Conservation (phyloP, 2,797 vertebrate species). For the Dromococcyx pavoninus region DNA sequence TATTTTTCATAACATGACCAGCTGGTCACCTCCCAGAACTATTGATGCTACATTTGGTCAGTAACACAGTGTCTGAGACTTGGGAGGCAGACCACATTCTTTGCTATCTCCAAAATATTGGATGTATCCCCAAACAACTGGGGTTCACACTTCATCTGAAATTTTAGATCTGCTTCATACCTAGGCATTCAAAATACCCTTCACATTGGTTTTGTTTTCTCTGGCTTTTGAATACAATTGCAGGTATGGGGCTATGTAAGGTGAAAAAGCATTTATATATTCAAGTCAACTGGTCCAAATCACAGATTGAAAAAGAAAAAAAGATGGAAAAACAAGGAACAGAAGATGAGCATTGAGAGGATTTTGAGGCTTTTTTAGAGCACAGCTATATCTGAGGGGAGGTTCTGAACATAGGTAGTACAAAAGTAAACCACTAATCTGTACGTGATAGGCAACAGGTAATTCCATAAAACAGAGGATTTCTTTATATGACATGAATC, state of each 20-base stretch:
- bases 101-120: not conserved
- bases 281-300: not conserved
- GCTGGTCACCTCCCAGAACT: not conserved
- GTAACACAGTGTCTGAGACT: not conserved
- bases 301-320: not conserved
- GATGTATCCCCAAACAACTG: not conserved
- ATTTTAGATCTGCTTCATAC: not conserved
- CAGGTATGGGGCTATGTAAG: not conserved
- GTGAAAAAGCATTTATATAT: not conserved
- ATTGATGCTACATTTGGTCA: not conserved
- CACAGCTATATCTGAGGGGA: not conserved
- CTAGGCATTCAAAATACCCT: not conserved
- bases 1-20: not conserved
- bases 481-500: not conserved
- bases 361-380: not conserved
- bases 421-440: not conserved
- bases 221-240: not conserved
- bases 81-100: not conserved
- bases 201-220: not conserved
- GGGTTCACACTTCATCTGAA: not conserved
- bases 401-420: not conserved
- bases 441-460: not conserved
- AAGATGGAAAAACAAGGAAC: not conserved
- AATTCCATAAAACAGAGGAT: not conserved
- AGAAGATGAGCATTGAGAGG: not conserved